These are phyloP conservation scores for Alethe castanea DNA, from an alignment of 2,113 vertebrate genomes.

Conservation along the genomic window DNA sequence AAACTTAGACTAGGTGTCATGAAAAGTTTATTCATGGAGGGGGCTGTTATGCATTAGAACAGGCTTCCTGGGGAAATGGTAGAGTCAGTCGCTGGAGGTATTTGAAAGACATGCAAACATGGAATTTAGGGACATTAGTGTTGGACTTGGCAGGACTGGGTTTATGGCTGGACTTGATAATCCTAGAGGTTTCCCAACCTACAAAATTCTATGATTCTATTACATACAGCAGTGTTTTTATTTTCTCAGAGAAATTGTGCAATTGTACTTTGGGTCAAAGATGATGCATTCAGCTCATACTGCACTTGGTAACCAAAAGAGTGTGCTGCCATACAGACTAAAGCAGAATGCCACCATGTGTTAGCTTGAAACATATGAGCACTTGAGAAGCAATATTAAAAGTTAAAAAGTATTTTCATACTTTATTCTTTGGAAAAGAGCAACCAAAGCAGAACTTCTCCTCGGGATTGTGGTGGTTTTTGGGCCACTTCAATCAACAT, in stretches of 20 bases:
- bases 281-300: not conserved
- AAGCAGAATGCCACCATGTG: not conserved
- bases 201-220: not conserved
- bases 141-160: not conserved
- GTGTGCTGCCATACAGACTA: not conserved
- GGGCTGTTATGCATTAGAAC: not conserved
- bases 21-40: not conserved
- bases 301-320: not conserved
- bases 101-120: not conserved
- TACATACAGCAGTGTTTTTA: not conserved
- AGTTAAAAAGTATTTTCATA: not conserved
- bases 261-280: conserved; percentile 5
- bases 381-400: not conserved
- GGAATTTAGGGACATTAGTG: not conserved
- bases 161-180: not conserved
- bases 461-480: not conserved
- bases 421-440: not conserved
- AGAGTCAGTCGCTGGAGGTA: not conserved
- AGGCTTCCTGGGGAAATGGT: not conserved
- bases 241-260: not conserved
- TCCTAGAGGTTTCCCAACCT: not conserved
- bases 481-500: not conserved
- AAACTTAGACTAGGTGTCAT: not conserved
- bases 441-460: not conserved
- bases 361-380: not conserved